phyloP scores from a whole-genome alignment of 1,140 invertebrate species.

The Papilio polyxenes region DNA sequence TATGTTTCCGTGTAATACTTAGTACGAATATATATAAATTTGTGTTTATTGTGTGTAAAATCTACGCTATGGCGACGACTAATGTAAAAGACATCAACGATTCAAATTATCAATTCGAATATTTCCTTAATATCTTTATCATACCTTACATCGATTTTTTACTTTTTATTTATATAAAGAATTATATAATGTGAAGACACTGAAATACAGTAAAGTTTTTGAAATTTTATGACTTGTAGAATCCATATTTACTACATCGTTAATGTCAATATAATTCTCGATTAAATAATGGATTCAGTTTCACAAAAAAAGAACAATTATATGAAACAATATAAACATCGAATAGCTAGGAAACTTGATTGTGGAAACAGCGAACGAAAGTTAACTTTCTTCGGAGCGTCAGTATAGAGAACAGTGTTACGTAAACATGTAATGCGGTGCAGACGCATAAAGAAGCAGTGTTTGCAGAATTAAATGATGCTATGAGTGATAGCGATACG shows the following conservation, averaged over 20 bases:
- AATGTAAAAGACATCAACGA: conserved; percentile 37
- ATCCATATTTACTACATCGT: neutral
- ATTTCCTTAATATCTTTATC: neutral
- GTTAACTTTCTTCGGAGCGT: conserved; percentile 38
- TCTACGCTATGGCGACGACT: neutral
- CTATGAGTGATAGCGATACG: conserved; percentile 27
- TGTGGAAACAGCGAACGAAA: conserved; percentile 37
- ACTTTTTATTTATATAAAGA: neutral
- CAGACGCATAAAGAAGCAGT: conserved; percentile 39
- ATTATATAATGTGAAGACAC: neutral
- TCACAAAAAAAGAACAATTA: conserved; percentile 18
- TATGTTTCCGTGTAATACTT: conserved; percentile 28
- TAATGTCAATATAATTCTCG: neutral
- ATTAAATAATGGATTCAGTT: neutral
- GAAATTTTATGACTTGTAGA: neutral
- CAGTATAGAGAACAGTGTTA: conserved; percentile 30
- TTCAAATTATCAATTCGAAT: neutral
- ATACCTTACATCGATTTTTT: neutral
- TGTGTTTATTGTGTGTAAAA: neutral
- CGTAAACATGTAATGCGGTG: conserved; percentile 36
- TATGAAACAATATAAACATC: conserved; percentile 16
- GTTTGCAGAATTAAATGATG: conserved; percentile 39
- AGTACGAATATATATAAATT: conserved; percentile 13
- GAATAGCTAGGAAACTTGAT: conserved; percentile 34
- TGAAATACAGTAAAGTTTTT: no score